Evolutionary conservation across 2,888 invertebrate genomes (phyloP), one percentile per base, ranked within the genome.

Genomic region (Drosophila kanekoi): DNA sequence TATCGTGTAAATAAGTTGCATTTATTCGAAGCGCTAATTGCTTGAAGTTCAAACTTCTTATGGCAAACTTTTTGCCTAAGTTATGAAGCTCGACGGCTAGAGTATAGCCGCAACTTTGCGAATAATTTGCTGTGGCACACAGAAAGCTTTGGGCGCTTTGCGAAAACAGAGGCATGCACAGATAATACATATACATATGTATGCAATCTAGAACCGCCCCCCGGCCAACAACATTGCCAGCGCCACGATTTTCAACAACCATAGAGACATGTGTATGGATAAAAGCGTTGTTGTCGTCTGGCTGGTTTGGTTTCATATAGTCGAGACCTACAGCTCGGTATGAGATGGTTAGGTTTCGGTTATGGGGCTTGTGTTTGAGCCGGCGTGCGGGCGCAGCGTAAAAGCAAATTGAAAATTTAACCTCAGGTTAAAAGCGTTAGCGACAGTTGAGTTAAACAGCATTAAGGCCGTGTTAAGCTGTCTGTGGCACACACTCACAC

Each of bases 391-490:
- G 61, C 47, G 56, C 69, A 82, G 66, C 71, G 77, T 70, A 74
- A 70, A 78, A 72, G 82, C 85, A 86, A 86, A 86, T 86, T 86
- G 85, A 86, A 86, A 86, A 85, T 87, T 86, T 87, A 86, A 86
- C 85, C 85, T 87, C 72, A 86, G 85, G 85, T 86, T 87, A 86
- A 86, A 85, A 76, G 79, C 85, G 77, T 87, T 87, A 85, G 85
- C 85, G 85, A 77, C 85, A 87, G 82, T 86, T 77, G 75, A 87
- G 85, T 79, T 87, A 82, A 86, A 85, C 87, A 79, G 87, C 72
- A 87, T 82, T 86, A 87, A 75, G 87, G 75, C 87, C 73, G 61
- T 86, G 82, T 79, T 87, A 87, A 87, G 87, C 85, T 79, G 79
- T 87, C 76, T 80, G 85, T 56, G 78, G 58, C 76, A 81, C 58